Evolutionary conservation across 2,888 invertebrate genomes (phyloP).

Genomic region (Lissonota sp.): DNA sequence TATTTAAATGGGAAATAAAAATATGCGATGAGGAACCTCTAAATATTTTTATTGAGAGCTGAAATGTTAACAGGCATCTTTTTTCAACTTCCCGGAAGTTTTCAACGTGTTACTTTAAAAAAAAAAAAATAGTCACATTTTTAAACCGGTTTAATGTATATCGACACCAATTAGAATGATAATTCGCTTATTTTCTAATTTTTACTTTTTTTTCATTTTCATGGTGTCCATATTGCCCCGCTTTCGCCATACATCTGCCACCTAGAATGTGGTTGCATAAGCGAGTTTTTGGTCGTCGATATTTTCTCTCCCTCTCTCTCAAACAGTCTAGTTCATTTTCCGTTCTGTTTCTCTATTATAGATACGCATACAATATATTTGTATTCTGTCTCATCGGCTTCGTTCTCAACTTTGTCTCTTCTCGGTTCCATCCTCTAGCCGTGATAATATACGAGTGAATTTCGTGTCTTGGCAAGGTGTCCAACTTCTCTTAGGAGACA

Average conservation of each 20-base stretch:
- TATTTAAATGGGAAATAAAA: too few relatives aligned
- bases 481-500: conserved; percentile 51
- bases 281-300: conserved; percentile 27
- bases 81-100: too few relatives aligned
- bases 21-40: too few relatives aligned
- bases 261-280: conserved; percentile 56
- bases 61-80: too few relatives aligned
- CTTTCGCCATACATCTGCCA: background rate
- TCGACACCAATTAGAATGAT: too few relatives aligned
- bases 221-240: too few relatives aligned
- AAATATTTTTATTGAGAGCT: too few relatives aligned
- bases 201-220: too few relatives aligned
- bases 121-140: too few relatives aligned
- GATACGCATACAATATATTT: conserved; percentile 12
- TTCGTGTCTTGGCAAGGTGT: conserved; percentile 69
- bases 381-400: conserved; percentile 22
- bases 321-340: conserved; percentile 19
- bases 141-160: too few relatives aligned
- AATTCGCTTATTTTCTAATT: too few relatives aligned
- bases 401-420: conserved; percentile 30
- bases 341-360: conserved; percentile 33
- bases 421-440: conserved; percentile 10
- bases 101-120: too few relatives aligned
- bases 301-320: background rate
- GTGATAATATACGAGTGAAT: conserved; percentile 58